These are phyloP conservation scores for Lampris incognitus DNA, from an alignment of 2,113 vertebrate species.

Conservation along the genomic window DNA sequence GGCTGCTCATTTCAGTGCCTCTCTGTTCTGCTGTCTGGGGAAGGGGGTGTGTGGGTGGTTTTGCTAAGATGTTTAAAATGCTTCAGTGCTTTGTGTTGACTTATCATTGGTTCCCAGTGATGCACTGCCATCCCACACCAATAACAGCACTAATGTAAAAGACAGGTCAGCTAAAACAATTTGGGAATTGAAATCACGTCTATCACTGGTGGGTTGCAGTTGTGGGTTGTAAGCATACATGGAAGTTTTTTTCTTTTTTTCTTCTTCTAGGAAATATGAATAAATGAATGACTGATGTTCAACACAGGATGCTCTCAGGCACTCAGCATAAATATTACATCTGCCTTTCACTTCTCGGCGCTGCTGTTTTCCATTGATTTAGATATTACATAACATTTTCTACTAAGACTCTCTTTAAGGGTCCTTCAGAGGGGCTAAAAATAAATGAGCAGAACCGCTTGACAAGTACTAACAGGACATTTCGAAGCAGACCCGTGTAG, in stretches of 20 bases:
- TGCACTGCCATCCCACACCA: constrained; percentile 29
- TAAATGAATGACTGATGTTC: constrained; percentile 34
- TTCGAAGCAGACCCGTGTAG: constrained; percentile 45
- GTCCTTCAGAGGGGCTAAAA: constrained; percentile 9
- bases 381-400: constrained; percentile 30
- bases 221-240: neutral
- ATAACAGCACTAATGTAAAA: constrained; percentile 34
- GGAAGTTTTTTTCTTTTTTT: neutral
- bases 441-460: constrained; percentile 14
- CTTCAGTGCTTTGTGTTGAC: constrained; percentile 29
- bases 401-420: constrained; percentile 29
- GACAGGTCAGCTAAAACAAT: constrained; percentile 33
- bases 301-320: constrained; percentile 6
- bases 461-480: constrained; percentile 41
- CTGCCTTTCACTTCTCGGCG: constrained; percentile 23
- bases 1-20: constrained; percentile 31
- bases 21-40: constrained; percentile 7
- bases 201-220: constrained; percentile 1
- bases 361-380: constrained; percentile 29
- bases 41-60: constrained; percentile 46
- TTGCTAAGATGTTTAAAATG: constrained; percentile 32
- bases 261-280: constrained; percentile 20
- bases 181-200: constrained; percentile 21
- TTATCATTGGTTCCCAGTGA: constrained; percentile 45
- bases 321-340: constrained; percentile 29